Base-by-base conservation (phyloP, 2,888 invertebrate species). In the Cepaea hortensis region DNA sequence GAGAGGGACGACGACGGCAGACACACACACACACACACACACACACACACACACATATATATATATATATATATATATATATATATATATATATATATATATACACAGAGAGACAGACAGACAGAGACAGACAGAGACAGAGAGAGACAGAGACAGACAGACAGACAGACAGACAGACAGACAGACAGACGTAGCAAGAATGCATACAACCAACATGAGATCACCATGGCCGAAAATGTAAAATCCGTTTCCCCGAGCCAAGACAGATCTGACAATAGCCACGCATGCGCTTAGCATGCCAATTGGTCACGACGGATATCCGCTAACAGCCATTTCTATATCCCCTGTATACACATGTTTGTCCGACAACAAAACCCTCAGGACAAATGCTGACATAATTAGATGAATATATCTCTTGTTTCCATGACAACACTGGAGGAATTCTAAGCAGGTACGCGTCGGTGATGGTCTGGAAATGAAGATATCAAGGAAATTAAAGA, bases 1-100 rank as follows among this genome's bases (percentile, higher is more conserved):
- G 35, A 35, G 35, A 35, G 35, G 35, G 9, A 9, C 73, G 11
- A 76, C 13, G n/a, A 2, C 15, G 46, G 13, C 50, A 76, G 5
- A 76, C 35, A 35, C 23, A 76, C 76, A 76, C 23, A 70, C 76
- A 20, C 6, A 76, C 76, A 35, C 7, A 76, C 1, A 7, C 23
- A 76, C 76, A 76, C 23, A 76, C 76, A 20, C 6, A 11, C 35
- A 72, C 13, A 72, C 3, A 72, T 15, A 72, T 72, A 68, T 72
- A 72, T 72, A 72, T 72, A 72, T 72, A 72, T 72, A 72, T 72
- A 72, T 72, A 72, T 72, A 72, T 72, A 72, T 72, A 72, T 72
- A 72, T 72, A 72, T 72, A 72, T 15, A 72, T 72, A 72, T 72
- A 72, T 72, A 72, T 72, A 55, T 55, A 72, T 72, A 72, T 72